Conservation (phyloP, 1,140 invertebrate species). For the Calliopsis andreniformis region DNA sequence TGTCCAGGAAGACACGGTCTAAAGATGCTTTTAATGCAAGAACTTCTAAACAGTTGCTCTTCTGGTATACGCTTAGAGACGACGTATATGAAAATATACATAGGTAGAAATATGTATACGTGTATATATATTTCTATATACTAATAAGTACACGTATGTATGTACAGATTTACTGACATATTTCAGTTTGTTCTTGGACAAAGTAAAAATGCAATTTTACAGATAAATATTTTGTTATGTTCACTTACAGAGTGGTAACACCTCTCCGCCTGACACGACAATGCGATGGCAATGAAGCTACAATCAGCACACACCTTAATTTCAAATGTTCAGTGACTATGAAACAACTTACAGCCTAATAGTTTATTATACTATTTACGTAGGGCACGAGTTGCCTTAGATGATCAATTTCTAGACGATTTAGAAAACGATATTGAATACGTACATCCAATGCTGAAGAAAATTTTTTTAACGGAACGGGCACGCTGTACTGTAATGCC, state of each 20-base stretch:
- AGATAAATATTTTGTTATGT: constrained; percentile 79
- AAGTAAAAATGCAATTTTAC: constrained; percentile 73
- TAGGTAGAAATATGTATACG: constrained; percentile 5
- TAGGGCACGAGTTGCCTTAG: constrained; percentile 62
- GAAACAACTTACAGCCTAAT: constrained; percentile 76
- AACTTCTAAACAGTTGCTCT: constrained; percentile 27
- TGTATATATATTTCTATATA: constrained; percentile 15
- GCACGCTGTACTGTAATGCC: constrained; percentile 67
- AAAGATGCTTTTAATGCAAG: constrained; percentile 9
- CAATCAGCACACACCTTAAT: constrained; percentile 81
- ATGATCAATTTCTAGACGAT: constrained; percentile 61
- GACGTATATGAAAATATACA: constrained; percentile 19
- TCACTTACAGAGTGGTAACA: constrained; percentile 81
- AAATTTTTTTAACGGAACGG: constrained; percentile 72
- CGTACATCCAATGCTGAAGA: constrained; percentile 75
- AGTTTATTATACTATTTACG: constrained; percentile 71
- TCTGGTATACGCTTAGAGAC: constrained; percentile 12
- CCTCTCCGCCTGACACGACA: constrained; percentile 80
- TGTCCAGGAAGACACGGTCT: constrained; percentile 41
- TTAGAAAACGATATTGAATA: constrained; percentile 75
- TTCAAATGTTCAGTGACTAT: constrained; percentile 75
- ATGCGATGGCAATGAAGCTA: constrained; percentile 80
- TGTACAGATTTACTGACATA: background rate
- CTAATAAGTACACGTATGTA: background rate
- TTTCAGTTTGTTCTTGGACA: constrained; percentile 33